Evolutionary conservation across 2,797 vertebrate genomes (phyloP), one percentile per base, ranked within the genome.

Genomic region (Botia almorhae): DNA sequence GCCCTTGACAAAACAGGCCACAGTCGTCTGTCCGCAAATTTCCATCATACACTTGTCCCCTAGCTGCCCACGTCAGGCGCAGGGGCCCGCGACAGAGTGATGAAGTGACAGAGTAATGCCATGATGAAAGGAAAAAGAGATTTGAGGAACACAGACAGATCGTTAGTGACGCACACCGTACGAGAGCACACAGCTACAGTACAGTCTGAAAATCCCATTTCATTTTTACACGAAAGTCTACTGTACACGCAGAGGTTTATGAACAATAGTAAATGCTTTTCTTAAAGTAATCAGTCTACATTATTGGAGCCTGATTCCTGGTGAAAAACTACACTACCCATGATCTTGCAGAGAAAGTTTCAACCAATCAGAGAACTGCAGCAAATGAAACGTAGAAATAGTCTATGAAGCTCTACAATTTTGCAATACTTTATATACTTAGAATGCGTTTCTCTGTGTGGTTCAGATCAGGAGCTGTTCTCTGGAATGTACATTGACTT

Each of bases 401-500:
- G 39, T 1, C 39, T 8, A 43, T 8, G 8, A 43, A 43, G 29
- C 29, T 2, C 39, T 43, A 43, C 39, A 43, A 43, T 43, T 8
- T 8, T 43, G 7, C 39, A 43, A 43, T 10, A 43, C 10, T 43
- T 43, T 43, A 43, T 43, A 43, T 43, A 43, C 39, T 43, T 43
- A 43, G 36, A 50, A 16, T 65, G n/a, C 39, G 0, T 53, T 55
- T 58, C 29, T 50, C 14, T 67, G 14, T 73, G 7, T 76, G 11
- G 23, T 13, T 72, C 70, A 99, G 98, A 99, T 88, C 96, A 98
- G 91, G 97, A 99, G 87, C 93, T 99, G 56, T 99, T 99, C 92
- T 99, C 98, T 4, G 97, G 96, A 83, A 96, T 99, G 96, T 99
- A 98, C 87, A 99, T 99, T 69, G 97, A 99, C 93, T 99, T 99